phyloP scores from a whole-genome alignment of 2,797 vertebrate species.

The Gambusia yucatana region DNA sequence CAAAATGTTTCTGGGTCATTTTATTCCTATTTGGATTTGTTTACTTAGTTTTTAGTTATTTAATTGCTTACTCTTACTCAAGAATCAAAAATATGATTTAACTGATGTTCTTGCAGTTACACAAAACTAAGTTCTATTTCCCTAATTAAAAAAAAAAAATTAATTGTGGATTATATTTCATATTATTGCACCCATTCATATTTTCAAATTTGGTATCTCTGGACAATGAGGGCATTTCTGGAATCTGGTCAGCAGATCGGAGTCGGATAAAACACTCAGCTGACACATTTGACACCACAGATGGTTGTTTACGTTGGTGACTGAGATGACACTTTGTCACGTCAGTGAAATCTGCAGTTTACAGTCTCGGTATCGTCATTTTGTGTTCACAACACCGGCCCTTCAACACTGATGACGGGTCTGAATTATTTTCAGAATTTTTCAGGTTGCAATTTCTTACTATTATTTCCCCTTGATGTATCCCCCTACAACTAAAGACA shows the following conservation, averaged over 20 bases:
- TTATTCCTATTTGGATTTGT: not conserved
- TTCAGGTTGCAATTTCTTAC: not conserved
- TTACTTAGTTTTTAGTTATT: not conserved
- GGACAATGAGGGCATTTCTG: slow-evolving; percentile 8
- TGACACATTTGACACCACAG: slow-evolving; percentile 57
- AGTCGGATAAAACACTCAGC: slow-evolving; percentile 49
- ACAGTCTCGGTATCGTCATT: slow-evolving; percentile 24
- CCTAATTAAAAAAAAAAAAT: too few species aligned
- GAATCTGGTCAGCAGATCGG: slow-evolving; percentile 35
- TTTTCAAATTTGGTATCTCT: not conserved
- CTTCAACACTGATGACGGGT: slow-evolving; percentile 16
- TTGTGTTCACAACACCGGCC: slow-evolving; percentile 26
- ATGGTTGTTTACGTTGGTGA: slow-evolving; percentile 63
- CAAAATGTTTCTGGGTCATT: not conserved
- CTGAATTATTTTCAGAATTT: not conserved
- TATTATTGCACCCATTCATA: not conserved
- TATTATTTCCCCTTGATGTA: not conserved
- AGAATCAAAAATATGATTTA: not conserved
- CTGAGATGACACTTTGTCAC: slow-evolving; percentile 51
- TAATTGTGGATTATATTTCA: not conserved
- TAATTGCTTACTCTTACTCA: not conserved
- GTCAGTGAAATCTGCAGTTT: slow-evolving; percentile 38
- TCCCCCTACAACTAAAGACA: not conserved
- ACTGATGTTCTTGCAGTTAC: not conserved
- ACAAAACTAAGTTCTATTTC: not conserved